A percentile compares a stretch with the other conserved stretches of the same genome.
These are phyloP conservation scores for Fregetta grallaria DNA, from an alignment of 2,113 vertebrate species.

Conservation along the genomic window DNA sequence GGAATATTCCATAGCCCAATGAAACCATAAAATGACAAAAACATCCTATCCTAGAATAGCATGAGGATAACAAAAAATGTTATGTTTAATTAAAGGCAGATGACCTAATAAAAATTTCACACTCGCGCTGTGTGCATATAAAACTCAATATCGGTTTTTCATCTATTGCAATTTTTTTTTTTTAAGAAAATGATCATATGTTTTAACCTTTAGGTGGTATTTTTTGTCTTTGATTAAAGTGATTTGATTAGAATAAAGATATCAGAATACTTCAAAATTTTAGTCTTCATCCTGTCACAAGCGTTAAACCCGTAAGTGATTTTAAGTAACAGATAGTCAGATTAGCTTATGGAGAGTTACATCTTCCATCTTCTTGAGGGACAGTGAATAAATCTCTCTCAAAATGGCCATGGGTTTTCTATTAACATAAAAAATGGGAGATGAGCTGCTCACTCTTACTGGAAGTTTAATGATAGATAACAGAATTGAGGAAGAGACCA, in stretches of 20 bases:
- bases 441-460: not conserved
- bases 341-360: not conserved
- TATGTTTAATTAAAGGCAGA: conserved; percentile 55
- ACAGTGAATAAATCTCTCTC: not conserved
- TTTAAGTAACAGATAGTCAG: not conserved
- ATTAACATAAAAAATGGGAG: not conserved
- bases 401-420: not conserved
- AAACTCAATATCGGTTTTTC: not conserved
- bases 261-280: not conserved
- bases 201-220: not conserved
- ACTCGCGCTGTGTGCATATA: not conserved
- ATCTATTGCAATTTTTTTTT: not conserved
- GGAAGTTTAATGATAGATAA: not conserved
- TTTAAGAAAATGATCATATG: not conserved
- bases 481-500: not conserved
- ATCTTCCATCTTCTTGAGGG: not conserved
- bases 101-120: conserved; percentile 32
- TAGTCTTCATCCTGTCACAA: not conserved
- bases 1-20: conserved; percentile 36
- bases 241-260: not conserved
- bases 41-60: conserved; percentile 59
- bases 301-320: not conserved
- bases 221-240: not conserved
- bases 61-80: not conserved
- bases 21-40: conserved; percentile 64